Percentiles rank a stretch among this genome's conserved stretches.
Conservation (phyloP, 2,113 vertebrate genomes). For the Thamnaconus septentrionalis region DNA sequence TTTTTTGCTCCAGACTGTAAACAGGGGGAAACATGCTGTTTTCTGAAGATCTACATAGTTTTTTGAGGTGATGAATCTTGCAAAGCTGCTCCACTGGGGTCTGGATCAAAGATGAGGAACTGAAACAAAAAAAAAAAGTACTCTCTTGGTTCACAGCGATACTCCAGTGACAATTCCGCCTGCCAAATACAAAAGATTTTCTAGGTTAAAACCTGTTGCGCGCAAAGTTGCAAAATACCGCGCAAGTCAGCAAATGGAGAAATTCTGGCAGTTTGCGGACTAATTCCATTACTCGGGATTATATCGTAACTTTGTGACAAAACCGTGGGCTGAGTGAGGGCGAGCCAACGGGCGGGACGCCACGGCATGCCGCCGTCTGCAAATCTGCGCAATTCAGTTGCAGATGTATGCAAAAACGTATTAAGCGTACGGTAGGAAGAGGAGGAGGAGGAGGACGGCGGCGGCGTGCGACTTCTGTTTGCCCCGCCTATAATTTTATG, state of each 20-base stretch:
- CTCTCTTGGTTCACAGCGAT: too few relatives aligned
- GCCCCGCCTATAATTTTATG: constrained; percentile 55
- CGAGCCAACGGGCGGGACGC: constrained; percentile 36
- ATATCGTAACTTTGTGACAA: constrained; percentile 27
- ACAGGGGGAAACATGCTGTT: too few relatives aligned
- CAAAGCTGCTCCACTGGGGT: too few relatives aligned
- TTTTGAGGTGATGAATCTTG: too few relatives aligned
- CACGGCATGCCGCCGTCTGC: constrained; percentile 4
- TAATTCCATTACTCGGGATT: constrained; percentile 64
- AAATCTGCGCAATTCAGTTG: constrained; percentile 39
- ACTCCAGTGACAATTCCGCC: too few relatives aligned
- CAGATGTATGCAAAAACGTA: constrained; percentile 54
- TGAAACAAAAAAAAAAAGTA: too few relatives aligned
- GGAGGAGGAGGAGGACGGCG: constrained; percentile 45
- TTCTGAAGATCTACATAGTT: too few relatives aligned
- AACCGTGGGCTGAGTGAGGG: constrained; percentile 26
- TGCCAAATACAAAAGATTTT: not conserved
- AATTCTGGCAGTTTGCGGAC: constrained; percentile 23
- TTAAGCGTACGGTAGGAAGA: constrained; percentile 29
- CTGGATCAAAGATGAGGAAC: too few relatives aligned
- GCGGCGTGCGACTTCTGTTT: constrained; percentile 46
- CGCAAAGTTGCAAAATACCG: not conserved
- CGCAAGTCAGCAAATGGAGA: constrained; percentile 51
- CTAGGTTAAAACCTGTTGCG: constrained; percentile 37
- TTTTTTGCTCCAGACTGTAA: too few relatives aligned